phyloP scores from a whole-genome alignment of 2,113 vertebrate species.

The Siniperca knerii region DNA sequence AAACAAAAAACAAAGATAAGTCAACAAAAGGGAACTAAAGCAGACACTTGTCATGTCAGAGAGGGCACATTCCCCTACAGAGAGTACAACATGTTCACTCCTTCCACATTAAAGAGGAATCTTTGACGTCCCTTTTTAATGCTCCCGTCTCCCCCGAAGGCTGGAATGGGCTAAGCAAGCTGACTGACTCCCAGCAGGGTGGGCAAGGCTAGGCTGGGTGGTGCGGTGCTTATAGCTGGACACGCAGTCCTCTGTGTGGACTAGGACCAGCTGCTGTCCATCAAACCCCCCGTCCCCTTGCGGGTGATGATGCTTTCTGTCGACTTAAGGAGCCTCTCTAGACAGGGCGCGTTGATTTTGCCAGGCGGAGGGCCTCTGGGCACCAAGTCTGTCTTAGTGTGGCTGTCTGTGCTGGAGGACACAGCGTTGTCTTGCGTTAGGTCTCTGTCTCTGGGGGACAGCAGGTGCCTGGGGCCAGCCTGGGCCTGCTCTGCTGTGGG shows the following conservation, averaged over 20 bases:
- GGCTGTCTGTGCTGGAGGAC: constrained; percentile 85
- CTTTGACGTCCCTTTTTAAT: constrained; percentile 65
- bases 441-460: constrained; percentile 71
- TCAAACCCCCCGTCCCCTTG: constrained; percentile 69
- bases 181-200: constrained; percentile 60
- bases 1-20: constrained; percentile 61
- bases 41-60: constrained; percentile 71
- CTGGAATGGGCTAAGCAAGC: constrained; percentile 80
- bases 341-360: constrained; percentile 86
- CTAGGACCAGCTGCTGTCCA: constrained; percentile 82
- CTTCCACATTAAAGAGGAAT: constrained; percentile 59
- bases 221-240: constrained; percentile 41
- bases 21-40: constrained; percentile 65
- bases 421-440: constrained; percentile 85
- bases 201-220: constrained; percentile 58
- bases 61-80: constrained; percentile 64
- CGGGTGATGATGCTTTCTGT: constrained; percentile 86
- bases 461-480: constrained; percentile 74
- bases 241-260: constrained; percentile 62
- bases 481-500: constrained; percentile 74
- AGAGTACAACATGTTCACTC: constrained; percentile 64
- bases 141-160: constrained; percentile 73
- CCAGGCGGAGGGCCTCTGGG: constrained; percentile 74
- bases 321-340: constrained; percentile 86
- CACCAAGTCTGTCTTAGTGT: constrained; percentile 66